Conservation (phyloP, 1,140 invertebrate genomes). For the Hyles vespertilio region DNA sequence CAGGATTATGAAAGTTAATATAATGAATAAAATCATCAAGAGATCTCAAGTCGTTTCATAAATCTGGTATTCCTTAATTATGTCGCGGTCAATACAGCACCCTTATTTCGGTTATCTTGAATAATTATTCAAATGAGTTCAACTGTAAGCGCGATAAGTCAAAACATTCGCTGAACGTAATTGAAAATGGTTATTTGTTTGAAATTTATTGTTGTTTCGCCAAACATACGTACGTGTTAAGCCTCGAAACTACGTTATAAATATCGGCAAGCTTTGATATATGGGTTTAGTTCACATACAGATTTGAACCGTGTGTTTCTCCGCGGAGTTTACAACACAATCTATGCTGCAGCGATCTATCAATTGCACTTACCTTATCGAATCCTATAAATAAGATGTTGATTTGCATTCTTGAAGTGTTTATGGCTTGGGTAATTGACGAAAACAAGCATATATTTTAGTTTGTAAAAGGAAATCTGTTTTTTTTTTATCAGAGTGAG, state of each 20-base stretch:
- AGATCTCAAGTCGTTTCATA: neutral
- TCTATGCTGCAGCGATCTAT: too few species aligned
- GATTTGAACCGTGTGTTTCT: constrained; percentile 16
- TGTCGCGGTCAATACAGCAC: too few species aligned
- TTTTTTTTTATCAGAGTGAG: too few species aligned
- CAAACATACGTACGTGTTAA: constrained; percentile 37
- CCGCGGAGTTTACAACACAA: too few species aligned
- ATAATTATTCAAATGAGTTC: neutral
- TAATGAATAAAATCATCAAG: neutral
- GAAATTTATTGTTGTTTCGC: constrained; percentile 29
- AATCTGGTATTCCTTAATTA: too few species aligned
- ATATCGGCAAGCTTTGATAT: constrained; percentile 38
- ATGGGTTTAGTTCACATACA: constrained; percentile 26
- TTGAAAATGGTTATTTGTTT: constrained; percentile 21
- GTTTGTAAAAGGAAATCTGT: too few species aligned
- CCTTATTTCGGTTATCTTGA: neutral
- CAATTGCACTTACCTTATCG: too few species aligned
- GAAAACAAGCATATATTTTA: too few species aligned
- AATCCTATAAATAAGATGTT: too few species aligned
- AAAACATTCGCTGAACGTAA: constrained; percentile 12
- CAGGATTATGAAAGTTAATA: neutral
- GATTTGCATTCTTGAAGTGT: too few species aligned
- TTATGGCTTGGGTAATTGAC: too few species aligned
- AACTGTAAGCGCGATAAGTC: constrained; percentile 8
- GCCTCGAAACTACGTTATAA: constrained; percentile 41